Base-by-base conservation (phyloP, 2,797 vertebrate species). In the Microctenopoma steveboyesi region DNA sequence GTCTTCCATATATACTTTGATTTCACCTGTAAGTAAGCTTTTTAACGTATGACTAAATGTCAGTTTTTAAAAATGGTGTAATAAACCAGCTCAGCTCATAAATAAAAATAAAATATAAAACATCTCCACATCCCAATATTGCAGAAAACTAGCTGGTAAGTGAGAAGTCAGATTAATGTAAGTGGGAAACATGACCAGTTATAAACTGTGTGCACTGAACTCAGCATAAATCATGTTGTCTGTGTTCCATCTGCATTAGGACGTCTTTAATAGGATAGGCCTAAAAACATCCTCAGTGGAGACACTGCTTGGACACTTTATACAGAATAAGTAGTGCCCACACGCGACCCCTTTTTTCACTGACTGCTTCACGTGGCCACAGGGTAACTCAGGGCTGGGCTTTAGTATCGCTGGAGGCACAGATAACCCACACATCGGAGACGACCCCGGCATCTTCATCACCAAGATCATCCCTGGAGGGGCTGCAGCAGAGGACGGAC, bases 391-490 rank as follows among this genome's bases (percentile, higher is more conserved):
- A 12, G 97, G 97, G 35, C 84, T 98, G 90, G 97, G 97, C 64
- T 99, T 99, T 81, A 99, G 97, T 92, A 98, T 99, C 70, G 97
- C 97, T 33, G 97, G 97, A 84, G 97, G 97, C 69, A 98, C 95
- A 80, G 97, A 98, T 92, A 99, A 99, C 89, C 97, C 97, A 71
- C 97, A 99, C 87, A 96, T 98, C 51, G 96, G 96, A 40, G 97
- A 98, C 67, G 97, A 99, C 86, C 97, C 97, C 2, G 97, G 97
- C 68, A 99, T 99, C 94, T 99, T 98, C 92, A 98, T 99, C 88
- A 99, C 97, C 69, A 99, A 99, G 92, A 98, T 98, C 91, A 98
- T 98, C 87, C 95, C 96, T 11, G 96, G 97, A 88, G 97, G 97
- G 85, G 97, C 97, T 48, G 97, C 97, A 48, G 96, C 97, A 43